Evolutionary conservation across 2,888 invertebrate species (phyloP), one percentile per base, ranked within the genome.

Genomic region (Dilophus febrilis): DNA sequence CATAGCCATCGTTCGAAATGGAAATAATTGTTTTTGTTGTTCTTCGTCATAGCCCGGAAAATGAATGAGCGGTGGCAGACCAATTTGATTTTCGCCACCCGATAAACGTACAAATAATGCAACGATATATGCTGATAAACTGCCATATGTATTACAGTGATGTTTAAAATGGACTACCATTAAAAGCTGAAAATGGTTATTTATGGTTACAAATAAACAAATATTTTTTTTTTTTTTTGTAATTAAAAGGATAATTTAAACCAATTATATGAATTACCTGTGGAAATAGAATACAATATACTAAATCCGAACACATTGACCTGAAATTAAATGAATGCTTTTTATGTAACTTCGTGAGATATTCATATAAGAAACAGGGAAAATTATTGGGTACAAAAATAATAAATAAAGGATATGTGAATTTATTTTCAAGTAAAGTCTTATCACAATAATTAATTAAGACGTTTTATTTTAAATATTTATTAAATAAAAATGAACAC

Each of bases 231-330:
- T 6, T 22, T 6, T 22, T 22, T 22, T 22, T 22, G 22, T 61
- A 80, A 73, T 60, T 84, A 82, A 29, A 85, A 79, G 37, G 83
- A 83, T 68, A 80, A 79, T 46, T 82, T 64, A n/a, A n/a, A n/a
- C n/a, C n/a, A n/a, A n/a, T n/a, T n/a, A n/a, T n/a, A n/a, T n/a
- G n/a, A n/a, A n/a, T n/a, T n/a, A 87, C 70, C 60, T 94, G 98
- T 1, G 98, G 97, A 65, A 98, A 98, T 50, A 98, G 75, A 57
- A 98, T 92, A 50, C 95, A 94, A 71, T 95, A 98, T 48, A 98
- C 95, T 58, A 98, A 70, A 66, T 98, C 98, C 35, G 95, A 94
- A 65, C 97, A 97, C 77, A 98, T 85, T 46, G 91, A 94, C 83
- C 84, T 84, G 31, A 5, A 47, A 44, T 35, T 4, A 10, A 37